These are phyloP conservation scores for Nyleta sp. DNA, from an alignment of 2,888 invertebrate genomes.

Conservation along the genomic window DNA sequence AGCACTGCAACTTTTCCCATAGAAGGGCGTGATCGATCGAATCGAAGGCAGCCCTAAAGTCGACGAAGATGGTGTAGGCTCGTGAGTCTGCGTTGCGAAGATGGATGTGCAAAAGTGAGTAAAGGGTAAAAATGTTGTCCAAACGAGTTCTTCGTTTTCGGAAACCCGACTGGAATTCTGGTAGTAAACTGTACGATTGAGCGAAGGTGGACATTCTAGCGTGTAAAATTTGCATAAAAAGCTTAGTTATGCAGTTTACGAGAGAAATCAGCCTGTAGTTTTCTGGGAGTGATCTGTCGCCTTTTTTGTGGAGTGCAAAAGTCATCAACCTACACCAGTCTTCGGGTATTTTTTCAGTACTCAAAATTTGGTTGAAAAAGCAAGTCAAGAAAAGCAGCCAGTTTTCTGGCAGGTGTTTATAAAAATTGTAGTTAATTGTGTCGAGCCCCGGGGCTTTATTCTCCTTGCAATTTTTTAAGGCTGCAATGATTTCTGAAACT, in stretches of 20 bases:
- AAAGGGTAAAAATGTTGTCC: not conserved
- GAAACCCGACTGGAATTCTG: constrained; percentile 3
- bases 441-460: not conserved
- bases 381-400: not conserved
- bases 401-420: no score
- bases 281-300: no score
- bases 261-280: no score
- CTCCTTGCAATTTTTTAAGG: not conserved
- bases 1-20: no score
- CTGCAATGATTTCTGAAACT: not conserved
- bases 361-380: not conserved
- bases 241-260: no score
- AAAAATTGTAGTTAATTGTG: not conserved
- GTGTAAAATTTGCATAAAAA: no score
- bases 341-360: not conserved
- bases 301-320: not conserved
- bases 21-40: no score
- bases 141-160: not conserved
- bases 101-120: no score
- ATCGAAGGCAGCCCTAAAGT: no score
- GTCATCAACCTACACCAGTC: not conserved
- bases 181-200: not conserved
- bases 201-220: no score
- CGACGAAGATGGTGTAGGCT: no score
- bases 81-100: no score